Conservation (phyloP, 2,113 vertebrate species). For the Nettapus auritus region DNA sequence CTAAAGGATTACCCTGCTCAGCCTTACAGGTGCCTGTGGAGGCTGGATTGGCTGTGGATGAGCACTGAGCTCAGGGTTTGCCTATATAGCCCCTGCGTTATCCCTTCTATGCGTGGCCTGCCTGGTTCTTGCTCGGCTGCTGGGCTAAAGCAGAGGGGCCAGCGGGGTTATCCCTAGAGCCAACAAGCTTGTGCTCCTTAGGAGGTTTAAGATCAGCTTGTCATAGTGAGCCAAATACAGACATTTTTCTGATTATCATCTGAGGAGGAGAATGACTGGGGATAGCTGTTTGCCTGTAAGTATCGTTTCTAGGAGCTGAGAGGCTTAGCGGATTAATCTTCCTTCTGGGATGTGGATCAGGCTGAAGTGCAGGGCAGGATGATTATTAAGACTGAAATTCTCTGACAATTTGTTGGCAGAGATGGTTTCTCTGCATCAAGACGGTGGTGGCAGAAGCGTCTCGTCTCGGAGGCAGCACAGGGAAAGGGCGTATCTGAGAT, state of each 20-base stretch:
- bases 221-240: conserved; percentile 57
- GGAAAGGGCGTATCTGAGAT: neutral
- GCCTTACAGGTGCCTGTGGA: neutral
- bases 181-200: neutral
- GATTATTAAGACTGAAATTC: conserved; percentile 72
- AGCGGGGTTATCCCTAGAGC: neutral
- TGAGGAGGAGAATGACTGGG: conserved; percentile 49
- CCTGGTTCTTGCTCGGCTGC: neutral
- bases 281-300: conserved; percentile 62
- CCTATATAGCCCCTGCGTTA: neutral
- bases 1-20: neutral
- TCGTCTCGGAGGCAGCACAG: neutral
- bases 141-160: neutral
- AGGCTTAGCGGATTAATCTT: conserved; percentile 74
- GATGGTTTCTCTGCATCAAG: conserved; percentile 51
- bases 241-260: conserved; percentile 64
- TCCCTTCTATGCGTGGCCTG: neutral
- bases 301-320: conserved; percentile 66
- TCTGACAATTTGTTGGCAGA: conserved; percentile 68
- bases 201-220: conserved; percentile 50
- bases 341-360: conserved; percentile 66
- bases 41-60: neutral
- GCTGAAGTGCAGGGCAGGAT: conserved; percentile 65
- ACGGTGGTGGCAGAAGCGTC: neutral
- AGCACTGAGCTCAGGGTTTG: neutral